phyloP scores from a whole-genome alignment of 2,113 vertebrate species.

The Synodontis membranacea region DNA sequence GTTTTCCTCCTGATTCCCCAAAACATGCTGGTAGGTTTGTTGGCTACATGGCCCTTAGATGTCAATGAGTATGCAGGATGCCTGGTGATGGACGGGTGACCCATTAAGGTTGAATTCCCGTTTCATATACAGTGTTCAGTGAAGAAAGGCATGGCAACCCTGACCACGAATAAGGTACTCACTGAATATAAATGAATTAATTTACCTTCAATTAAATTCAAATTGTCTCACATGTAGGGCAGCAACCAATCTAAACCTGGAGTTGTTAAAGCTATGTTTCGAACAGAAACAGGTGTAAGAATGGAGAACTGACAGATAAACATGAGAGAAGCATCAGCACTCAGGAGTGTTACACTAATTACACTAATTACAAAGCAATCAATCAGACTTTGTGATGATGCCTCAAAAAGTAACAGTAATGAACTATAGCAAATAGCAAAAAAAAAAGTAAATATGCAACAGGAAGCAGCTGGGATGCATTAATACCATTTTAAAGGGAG shows the following conservation, averaged over 20 bases:
- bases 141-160: background rate
- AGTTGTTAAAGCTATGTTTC: background rate
- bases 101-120: background rate
- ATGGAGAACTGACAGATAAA: background rate
- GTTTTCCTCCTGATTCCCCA: background rate
- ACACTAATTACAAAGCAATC: background rate
- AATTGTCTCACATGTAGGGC: background rate
- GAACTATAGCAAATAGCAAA: background rate
- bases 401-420: background rate
- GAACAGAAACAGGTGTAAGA: background rate
- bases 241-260: background rate
- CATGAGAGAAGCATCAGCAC: background rate
- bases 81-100: background rate
- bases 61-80: background rate
- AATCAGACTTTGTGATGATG: background rate
- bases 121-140: background rate
- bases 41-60: background rate
- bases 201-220: background rate
- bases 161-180: background rate
- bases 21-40: background rate
- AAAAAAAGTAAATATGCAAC: background rate
- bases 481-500: background rate
- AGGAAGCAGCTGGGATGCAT: background rate
- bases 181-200: background rate
- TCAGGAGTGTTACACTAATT: conserved; percentile 1